These are phyloP conservation scores for Ifrita kowaldi DNA, from an alignment of 2,113 vertebrate species.

Conservation along the genomic window DNA sequence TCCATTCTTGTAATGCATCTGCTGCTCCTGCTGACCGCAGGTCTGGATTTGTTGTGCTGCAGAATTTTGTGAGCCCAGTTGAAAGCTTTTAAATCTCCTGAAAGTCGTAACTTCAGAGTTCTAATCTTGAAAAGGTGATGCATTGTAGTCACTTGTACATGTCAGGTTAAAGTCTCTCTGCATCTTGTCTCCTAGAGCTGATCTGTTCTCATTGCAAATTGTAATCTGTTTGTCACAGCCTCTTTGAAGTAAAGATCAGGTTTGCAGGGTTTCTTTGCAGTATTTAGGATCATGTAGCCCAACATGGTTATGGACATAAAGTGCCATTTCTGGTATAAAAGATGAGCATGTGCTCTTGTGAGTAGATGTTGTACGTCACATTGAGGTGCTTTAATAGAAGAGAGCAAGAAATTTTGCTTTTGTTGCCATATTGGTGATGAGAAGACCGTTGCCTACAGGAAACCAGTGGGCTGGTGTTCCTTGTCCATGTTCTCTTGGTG, in stretches of 20 bases:
- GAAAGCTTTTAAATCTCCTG: background rate
- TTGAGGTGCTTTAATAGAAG: background rate
- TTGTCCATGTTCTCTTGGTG: background rate
- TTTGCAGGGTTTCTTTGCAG: background rate
- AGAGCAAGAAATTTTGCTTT: background rate
- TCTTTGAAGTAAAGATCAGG: background rate
- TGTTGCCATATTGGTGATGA: background rate
- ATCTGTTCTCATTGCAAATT: background rate
- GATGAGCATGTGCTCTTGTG: background rate
- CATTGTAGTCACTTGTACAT: background rate
- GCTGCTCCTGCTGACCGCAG: background rate
- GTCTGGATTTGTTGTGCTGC: background rate
- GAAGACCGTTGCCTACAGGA: background rate
- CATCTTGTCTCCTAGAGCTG: background rate
- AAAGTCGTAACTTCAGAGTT: background rate
- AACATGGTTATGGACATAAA: background rate
- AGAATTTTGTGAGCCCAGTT: background rate
- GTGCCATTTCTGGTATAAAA: background rate
- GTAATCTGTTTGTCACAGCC: background rate
- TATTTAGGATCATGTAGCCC: background rate
- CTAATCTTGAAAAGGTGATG: background rate
- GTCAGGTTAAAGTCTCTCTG: background rate
- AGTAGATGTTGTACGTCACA: background rate
- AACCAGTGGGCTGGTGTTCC: background rate
- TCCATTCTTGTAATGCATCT: background rate